Conservation (phyloP, 2,797 vertebrate species). For the Xenentodon cancila region DNA sequence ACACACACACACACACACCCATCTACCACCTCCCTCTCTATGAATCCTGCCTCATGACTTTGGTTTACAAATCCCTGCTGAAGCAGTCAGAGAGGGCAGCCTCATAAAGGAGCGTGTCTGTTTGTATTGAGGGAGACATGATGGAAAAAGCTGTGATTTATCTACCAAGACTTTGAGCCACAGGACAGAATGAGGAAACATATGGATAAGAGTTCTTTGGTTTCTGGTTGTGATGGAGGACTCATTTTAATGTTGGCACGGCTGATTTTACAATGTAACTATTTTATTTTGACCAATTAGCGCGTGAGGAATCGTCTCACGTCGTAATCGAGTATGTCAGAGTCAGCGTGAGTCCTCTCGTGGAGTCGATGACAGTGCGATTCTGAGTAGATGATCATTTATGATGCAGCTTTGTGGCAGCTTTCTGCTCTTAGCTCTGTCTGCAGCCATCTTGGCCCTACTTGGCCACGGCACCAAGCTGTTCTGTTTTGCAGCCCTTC, state of each 20-base stretch:
- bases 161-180: constrained; percentile 43
- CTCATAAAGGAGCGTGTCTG: constrained; percentile 64
- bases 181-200: constrained; percentile 64
- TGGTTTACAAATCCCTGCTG: constrained; percentile 64
- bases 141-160: constrained; percentile 71
- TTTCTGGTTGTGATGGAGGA: constrained; percentile 55
- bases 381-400: constrained; percentile 65
- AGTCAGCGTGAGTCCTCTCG: constrained; percentile 54
- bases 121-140: constrained; percentile 69
- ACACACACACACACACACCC: constrained; percentile 40
- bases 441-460: constrained; percentile 42
- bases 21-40: constrained; percentile 54
- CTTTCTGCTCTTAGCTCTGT: constrained; percentile 41
- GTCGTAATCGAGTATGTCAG: constrained; percentile 46
- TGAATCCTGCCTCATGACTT: constrained; percentile 67
- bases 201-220: constrained; percentile 62
- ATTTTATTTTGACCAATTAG: constrained; percentile 61
- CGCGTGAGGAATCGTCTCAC: constrained; percentile 45
- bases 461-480: constrained; percentile 49
- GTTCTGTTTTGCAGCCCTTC: constrained; percentile 57
- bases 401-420: constrained; percentile 31
- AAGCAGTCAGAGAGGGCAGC: constrained; percentile 53
- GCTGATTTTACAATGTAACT: constrained; percentile 46
- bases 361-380: constrained; percentile 54
- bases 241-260: constrained; percentile 52